These are phyloP conservation scores for Diloba caeruleocephala DNA, from an alignment of 2,888 invertebrate genomes.

Conservation along the genomic window DNA sequence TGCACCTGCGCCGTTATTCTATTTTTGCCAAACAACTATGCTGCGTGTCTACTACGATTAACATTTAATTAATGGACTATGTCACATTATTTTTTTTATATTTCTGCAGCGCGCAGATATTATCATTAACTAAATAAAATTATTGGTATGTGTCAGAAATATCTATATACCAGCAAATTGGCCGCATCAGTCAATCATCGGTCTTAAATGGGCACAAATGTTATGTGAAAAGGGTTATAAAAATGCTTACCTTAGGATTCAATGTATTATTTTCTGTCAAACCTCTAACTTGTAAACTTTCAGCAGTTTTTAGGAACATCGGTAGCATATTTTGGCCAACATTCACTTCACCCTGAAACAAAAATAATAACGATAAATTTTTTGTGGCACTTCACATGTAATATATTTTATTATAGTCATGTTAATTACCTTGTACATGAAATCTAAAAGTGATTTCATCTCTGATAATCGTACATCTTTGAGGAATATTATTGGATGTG, in stretches of 20 bases:
- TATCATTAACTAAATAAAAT: too few species aligned
- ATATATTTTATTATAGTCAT: slow-evolving; percentile 3
- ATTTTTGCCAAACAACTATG: too few species aligned
- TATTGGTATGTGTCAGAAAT: too few species aligned
- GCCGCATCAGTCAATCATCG: too few species aligned
- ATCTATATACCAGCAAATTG: too few species aligned
- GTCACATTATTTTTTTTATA: too few species aligned
- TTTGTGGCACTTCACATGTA: slow-evolving; percentile 3
- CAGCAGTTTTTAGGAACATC: slow-evolving; percentile 97
- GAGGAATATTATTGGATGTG: slow-evolving; percentile 97
- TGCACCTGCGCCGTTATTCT: too few species aligned
- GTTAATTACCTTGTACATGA: slow-evolving; percentile 95
- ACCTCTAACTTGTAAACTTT: slow-evolving; percentile 96
- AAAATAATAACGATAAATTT: slow-evolving; percentile 15
- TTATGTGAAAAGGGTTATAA: neutral
- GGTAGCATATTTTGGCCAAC: slow-evolving; percentile 97
- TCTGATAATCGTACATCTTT: slow-evolving; percentile 97
- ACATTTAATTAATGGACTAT: too few species aligned
- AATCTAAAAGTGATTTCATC: slow-evolving; percentile 96
- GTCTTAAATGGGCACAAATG: neutral
- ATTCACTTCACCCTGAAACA: slow-evolving; percentile 93
- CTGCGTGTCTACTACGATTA: too few species aligned
- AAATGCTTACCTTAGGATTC: slow-evolving; percentile 84
- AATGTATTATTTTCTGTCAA: slow-evolving; percentile 95
- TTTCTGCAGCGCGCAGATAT: too few species aligned